Evolutionary conservation across 2,113 vertebrate species (phyloP).

Genomic region (Dermatemys mawii): DNA sequence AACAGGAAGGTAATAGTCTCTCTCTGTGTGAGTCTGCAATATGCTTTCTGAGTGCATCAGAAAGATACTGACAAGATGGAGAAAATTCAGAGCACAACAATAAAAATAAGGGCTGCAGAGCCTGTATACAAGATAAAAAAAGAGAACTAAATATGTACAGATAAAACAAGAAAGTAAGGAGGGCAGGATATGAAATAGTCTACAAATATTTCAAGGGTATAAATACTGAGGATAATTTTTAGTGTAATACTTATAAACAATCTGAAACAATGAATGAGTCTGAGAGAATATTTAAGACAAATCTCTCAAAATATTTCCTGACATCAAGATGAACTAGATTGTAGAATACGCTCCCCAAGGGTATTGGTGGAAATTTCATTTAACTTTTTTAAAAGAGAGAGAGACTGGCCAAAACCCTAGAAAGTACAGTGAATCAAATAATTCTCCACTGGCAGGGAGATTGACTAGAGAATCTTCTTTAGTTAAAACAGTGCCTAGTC

Average conservation of each 20-base stretch:
- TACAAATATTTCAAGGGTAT: background rate
- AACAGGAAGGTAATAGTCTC: background rate
- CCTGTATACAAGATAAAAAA: background rate
- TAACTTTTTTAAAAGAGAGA: background rate
- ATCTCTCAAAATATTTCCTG: background rate
- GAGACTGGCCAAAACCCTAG: background rate
- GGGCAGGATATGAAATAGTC: background rate
- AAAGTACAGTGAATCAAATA: background rate
- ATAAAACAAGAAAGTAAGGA: background rate
- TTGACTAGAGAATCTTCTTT: background rate
- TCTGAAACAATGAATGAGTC: background rate
- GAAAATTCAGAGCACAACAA: background rate
- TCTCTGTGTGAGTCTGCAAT: background rate
- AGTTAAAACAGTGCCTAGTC: background rate
- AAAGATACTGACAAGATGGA: background rate
- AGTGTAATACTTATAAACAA: background rate
- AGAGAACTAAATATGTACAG: accelerated
- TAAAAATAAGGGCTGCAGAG: background rate
- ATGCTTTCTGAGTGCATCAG: background rate
- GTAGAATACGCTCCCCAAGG: background rate
- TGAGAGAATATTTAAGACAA: background rate
- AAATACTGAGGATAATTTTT: background rate
- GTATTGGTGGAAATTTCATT: background rate
- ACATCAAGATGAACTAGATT: background rate
- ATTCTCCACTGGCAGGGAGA: background rate